Evolutionary conservation across 2,888 invertebrate genomes (phyloP), one percentile per base, ranked within the genome.

Genomic region (Stenchaetothrips biformis): DNA sequence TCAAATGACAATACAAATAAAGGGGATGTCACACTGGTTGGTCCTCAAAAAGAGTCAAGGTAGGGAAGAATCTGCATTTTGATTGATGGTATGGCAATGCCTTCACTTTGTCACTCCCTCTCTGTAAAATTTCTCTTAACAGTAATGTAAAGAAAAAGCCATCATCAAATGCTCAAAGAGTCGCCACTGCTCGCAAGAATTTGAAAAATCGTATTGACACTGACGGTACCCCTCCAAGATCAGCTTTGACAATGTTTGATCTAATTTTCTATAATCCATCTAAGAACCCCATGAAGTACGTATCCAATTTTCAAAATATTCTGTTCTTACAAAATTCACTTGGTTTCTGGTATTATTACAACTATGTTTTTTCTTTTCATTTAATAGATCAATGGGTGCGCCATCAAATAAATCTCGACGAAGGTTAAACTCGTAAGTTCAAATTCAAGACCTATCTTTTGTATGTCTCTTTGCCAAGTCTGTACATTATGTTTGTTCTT

Each of bases 191-290:
- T 11, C 25, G 67, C 11, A 74, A 74, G 25, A 74, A 8, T 74
- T 25, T 74, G 67, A 74, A 74, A 74, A 74, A 8, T 74, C 67
- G 67, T 3, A 11, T 74, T 11, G 25, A 25, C 67, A 74, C 21
- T 74, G 67, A 74, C 25, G 67, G 67, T 8, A 11, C 67, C 2
- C 67, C 25, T 25, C 21, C 67, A 11, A 7, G 67, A 11, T n/a
- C 67, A 21, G 11, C 21, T 3, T 25, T 97, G 83, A 96, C 94
- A 78, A 97, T 98, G 96, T 93, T 94, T 83, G 97, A 97, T 87
- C 90, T 97, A 80, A 95, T 97, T 84, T 95, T 93, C 88, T 97
- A 95, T 87, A 97, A 97, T 88, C 97, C 97, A 7, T 86, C 89
- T 1, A 89, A 90, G 16, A 94, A 94, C 87, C 94, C 94, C 6